Percentiles rank a stretch among this genome's conserved stretches.
Conservation (phyloP, 2,797 vertebrate species). For the Phoxinus dragarum region DNA sequence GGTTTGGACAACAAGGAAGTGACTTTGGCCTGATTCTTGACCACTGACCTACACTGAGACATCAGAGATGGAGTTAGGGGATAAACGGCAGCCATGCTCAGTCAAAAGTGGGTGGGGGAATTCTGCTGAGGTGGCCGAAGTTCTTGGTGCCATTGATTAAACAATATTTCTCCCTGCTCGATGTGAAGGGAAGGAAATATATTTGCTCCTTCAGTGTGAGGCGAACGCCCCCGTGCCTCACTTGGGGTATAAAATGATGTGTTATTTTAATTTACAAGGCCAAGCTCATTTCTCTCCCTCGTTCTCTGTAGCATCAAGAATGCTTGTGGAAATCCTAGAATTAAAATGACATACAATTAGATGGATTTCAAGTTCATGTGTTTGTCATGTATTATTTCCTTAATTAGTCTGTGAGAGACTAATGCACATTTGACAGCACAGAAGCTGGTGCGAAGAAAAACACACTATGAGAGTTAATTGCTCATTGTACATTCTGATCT, state of each 20-base stretch:
- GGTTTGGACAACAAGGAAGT: slow-evolving; percentile 12
- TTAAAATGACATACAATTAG: slow-evolving; percentile 56
- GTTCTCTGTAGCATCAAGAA: slow-evolving; percentile 34
- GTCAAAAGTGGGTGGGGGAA: slow-evolving; percentile 57
- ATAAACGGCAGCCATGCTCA: slow-evolving; percentile 64
- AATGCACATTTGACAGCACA: slow-evolving; percentile 51
- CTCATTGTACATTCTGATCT: slow-evolving; percentile 57
- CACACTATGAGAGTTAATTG: slow-evolving; percentile 50
- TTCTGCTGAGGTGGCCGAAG: slow-evolving; percentile 70
- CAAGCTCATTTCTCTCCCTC: slow-evolving; percentile 17
- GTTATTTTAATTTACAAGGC: slow-evolving; percentile 57
- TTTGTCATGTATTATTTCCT: slow-evolving; percentile 32
- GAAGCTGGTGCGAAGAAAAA: slow-evolving; percentile 37
- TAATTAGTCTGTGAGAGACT: slow-evolving; percentile 49
- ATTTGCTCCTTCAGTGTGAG: slow-evolving; percentile 35
- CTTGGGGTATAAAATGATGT: slow-evolving; percentile 46
- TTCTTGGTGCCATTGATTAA: slow-evolving; percentile 72
- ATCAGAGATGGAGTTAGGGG: slow-evolving; percentile 66
- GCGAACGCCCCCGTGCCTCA: not conserved
- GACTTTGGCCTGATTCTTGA: slow-evolving; percentile 23
- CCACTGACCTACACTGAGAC: slow-evolving; percentile 51
- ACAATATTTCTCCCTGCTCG: slow-evolving; percentile 64
- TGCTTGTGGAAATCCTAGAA: slow-evolving; percentile 51
- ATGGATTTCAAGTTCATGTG: slow-evolving; percentile 44
- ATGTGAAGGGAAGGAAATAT: slow-evolving; percentile 59